Conservation (phyloP, 1,140 invertebrate genomes). For the Drosophila quadrilineata region DNA sequence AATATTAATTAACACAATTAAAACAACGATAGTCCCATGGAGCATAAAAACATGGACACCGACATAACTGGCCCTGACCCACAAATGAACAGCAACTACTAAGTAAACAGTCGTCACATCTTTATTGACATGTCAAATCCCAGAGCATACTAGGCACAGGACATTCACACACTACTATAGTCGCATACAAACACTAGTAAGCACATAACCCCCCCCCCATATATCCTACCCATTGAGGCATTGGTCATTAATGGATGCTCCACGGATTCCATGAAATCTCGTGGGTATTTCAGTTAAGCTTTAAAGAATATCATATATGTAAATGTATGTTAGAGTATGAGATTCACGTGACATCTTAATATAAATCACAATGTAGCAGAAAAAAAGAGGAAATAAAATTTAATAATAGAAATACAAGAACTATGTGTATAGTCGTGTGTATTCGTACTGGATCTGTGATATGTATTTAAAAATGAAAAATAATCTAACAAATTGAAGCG, state of each 20-base stretch:
- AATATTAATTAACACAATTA: no score
- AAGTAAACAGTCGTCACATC: no score
- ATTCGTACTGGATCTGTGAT: conserved; percentile 81
- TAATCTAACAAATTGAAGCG: conserved; percentile 37
- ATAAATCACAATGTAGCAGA: conserved; percentile 56
- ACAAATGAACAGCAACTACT: no score
- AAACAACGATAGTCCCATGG: no score
- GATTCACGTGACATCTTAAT: conserved; percentile 66
- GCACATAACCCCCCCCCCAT: no score
- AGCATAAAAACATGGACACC: no score
- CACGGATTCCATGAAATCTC: no score
- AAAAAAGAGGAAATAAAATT: conserved; percentile 42
- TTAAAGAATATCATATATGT: no score
- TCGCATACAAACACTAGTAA: conserved; percentile 5
- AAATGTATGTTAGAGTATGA: conserved; percentile 71
- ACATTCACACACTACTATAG: neutral
- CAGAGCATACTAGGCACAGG: conserved; percentile 14
- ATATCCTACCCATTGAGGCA: no score
- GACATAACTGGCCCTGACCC: no score
- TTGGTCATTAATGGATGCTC: no score
- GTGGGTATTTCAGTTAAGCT: no score
- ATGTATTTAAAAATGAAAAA: conserved; percentile 75
- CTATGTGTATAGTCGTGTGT: conserved; percentile 56
- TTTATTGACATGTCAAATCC: conserved; percentile 45
- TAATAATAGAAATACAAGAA: conserved; percentile 26